Base-by-base conservation (phyloP, 2,888 invertebrate genomes). In the Lampropteryx suffumata region DNA sequence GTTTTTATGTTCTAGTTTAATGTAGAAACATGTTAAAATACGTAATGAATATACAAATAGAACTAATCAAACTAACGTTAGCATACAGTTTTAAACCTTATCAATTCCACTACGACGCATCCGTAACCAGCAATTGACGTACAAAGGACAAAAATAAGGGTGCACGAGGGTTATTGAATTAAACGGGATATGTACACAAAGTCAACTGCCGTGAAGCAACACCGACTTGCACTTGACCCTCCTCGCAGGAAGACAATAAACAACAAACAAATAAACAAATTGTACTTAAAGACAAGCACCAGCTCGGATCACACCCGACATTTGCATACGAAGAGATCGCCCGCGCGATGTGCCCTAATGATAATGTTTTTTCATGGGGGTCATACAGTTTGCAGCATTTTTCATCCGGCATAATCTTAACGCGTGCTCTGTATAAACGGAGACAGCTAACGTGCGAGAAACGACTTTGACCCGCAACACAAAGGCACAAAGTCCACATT, bases 381-480 rank as follows among this genome's bases (percentile, higher is more conserved):
- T 84, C 84, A 85, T 83, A 84, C 84, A 84, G 86, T 86, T 88
- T 87, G 87, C 88, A 84, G 76, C 75, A 81, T 88, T 89, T 82
- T 87, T 85, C 85, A 83, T 79, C 79, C 76, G 73, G 79, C 81
- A 81, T 81, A 84, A 86, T 87, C 87, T 84, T 84, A 80, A 79
- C 79, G 74, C 76, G 77, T 74, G 71, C 75, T 81, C 75, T 71
- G 79, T 82, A 71, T 79, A 81, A 84, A 75, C 77, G 72, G 73
- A 71, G 77, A 69, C 69, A 63, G 58, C 56, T 46, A 21, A 44
- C 50, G 35, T 36, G 53, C 48, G 46, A 46, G 49, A 35, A 36
- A 28, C 57, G 37, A 74, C 50, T 63, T 59, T 53, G 48, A 57
- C 69, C 60, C 59, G 71, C 65, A 56, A 46, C 39, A 44, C 58